Base-by-base conservation (phyloP, 2,113 vertebrate genomes). In the Scatophagus argus region DNA sequence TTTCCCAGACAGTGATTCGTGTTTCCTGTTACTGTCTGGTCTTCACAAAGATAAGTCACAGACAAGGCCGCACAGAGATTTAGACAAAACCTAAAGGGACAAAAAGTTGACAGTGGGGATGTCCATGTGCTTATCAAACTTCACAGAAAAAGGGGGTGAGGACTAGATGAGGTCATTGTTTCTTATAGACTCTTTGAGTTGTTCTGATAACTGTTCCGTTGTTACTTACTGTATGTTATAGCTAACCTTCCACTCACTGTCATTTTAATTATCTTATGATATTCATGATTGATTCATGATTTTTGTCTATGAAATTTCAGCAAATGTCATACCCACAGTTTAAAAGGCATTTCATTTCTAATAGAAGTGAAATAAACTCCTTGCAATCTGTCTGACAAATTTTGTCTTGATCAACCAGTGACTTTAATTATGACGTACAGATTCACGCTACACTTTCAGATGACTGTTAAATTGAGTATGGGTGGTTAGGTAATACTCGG, bases 1-100 rank as follows among this genome's bases (percentile, higher is more conserved):
- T 55, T 39, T 59, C 66, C 23, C 51, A 29, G 27, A 62, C 25
- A 41, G 36, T 43, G 32, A 32, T 55, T 76, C 25, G 34, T 72
- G 16, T 70, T 68, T 58, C 55, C 34, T 61, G 55, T 70, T 19
- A 13, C 32, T 59, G 43, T 81, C 27, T 64, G 0, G 11, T 58
- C 17, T 52, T 36, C 32, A 73, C 32, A 62, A 36, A 77, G 54
- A 75, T 68, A 49, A 60, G 19, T 12, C 3, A 46, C 6, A 4
- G 60, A 60, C 36, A 36, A 62, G 36, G 80, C 17, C 52, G 27
- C 21, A 61, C 0, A 51, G 38, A 51, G 7, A 77, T 31, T 34
- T 3, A 52, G 29, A 21, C 31, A 16, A 66, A 56, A 55, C 4
- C 6, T 32, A 25, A 32, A 25, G 25, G 68, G 9, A 19, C 1